phyloP scores from a whole-genome alignment of 2,113 vertebrate genomes.

The Tychaedon coryphoeus region DNA sequence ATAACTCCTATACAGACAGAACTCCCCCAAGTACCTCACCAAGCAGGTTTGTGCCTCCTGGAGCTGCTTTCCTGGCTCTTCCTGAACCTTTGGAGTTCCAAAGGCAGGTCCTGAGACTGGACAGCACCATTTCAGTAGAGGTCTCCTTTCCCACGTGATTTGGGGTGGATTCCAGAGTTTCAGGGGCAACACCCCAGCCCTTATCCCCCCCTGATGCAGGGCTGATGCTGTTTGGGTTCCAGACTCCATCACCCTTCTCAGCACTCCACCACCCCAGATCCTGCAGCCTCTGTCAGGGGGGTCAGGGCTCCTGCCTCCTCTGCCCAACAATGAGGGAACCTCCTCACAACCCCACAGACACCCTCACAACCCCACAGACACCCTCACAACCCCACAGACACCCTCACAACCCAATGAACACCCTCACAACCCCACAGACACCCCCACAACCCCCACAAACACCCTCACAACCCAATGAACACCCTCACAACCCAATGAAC shows the following conservation, averaged over 20 bases:
- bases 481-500: fast-evolving
- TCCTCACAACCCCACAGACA: not conserved
- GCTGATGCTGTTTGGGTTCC: not conserved
- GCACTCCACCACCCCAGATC: not conserved
- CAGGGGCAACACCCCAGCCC: too few species aligned
- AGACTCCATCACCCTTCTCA: not conserved
- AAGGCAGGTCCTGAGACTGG: not conserved
- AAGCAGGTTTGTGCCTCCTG: not conserved
- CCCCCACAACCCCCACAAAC: fast-evolving
- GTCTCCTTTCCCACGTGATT: not conserved
- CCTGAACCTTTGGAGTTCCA: not conserved
- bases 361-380: not conserved
- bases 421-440: fast-evolving
- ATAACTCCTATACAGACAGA: not conserved
- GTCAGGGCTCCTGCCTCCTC: not conserved
- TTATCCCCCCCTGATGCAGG: not conserved
- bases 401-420: fast-evolving
- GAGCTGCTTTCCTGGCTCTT: not conserved
- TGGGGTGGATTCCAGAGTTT: not conserved
- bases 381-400: fast-evolving
- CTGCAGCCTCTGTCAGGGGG: not conserved
- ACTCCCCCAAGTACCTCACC: not conserved
- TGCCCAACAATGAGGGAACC: fast-evolving
- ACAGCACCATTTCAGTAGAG: not conserved
- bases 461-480: fast-evolving